These are phyloP conservation scores for Dynastes hyllus DNA, from an alignment of 2,888 invertebrate genomes.

Conservation along the genomic window DNA sequence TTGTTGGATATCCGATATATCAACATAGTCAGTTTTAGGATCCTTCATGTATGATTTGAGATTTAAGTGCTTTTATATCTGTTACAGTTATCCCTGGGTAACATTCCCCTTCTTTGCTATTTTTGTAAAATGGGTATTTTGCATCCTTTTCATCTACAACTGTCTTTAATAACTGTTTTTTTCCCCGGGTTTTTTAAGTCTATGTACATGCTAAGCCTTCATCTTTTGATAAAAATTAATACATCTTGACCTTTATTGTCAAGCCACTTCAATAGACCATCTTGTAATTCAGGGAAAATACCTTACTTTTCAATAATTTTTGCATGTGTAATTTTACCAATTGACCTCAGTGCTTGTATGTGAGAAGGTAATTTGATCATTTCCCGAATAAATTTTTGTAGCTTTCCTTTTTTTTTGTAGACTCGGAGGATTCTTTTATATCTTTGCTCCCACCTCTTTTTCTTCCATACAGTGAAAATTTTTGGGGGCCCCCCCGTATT, in stretches of 20 bases:
- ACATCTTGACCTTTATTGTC: no score
- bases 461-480: not conserved
- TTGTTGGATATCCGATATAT: no score
- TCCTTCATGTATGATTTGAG: not conserved
- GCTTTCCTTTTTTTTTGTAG: slow-evolving; percentile 2
- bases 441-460: not conserved
- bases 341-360: no score
- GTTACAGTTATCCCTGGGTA: not conserved
- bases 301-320: no score
- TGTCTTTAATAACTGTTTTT: not conserved
- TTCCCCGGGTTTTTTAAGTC: not conserved
- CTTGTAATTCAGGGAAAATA: no score
- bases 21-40: no score
- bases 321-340: no score
- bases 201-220: slow-evolving; percentile 13
- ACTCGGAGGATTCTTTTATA: slow-evolving; percentile 13
- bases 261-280: no score
- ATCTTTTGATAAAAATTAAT: not conserved
- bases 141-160: no score
- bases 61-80: not conserved
- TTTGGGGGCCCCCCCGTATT: slow-evolving; percentile 2
- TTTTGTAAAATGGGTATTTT: not conserved
- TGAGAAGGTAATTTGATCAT: not conserved
- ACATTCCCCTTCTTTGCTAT: not conserved
- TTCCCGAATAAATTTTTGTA: no score